Base-by-base conservation (phyloP, 2,797 vertebrate species). In the Falco rusticolus region DNA sequence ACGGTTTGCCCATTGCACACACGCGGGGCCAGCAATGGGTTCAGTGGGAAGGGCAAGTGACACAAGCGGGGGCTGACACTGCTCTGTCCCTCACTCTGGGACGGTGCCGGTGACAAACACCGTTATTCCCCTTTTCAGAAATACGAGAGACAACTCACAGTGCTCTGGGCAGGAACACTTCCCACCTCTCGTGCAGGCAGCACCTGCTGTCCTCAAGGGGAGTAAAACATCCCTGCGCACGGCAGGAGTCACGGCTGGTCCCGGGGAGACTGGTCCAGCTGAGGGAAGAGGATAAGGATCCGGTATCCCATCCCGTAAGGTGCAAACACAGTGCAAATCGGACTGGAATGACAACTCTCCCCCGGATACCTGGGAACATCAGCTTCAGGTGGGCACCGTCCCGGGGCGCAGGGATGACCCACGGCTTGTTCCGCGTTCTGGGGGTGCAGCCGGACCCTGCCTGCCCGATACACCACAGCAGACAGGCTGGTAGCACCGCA, bases 201-300 rank as follows among this genome's bases (percentile, higher is more conserved):
- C 5, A 33, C 11, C 48, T 10, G 50, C 69, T 34, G 17, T 9
- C 22, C 5, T 34, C 86, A 10, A 12, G 33, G 14, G 50, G 29
- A 60, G 65, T 16, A 29, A 28, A 48, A 41, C 59, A 9, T 5
- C 16, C 10, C 2, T 0, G 0, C 0, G 19, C 1, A 33, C 7
- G 48, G 6, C 10, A 15, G 0, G 0, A 33, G 34, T 5, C 45
- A 20, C 57, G 8, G 68, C 63, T 15, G 65, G 51, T 26, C 37
- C 31, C 14, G 53, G 34, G 45, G 53, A 75, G 33, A 11, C 0
- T 0, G 7, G 47, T 45, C 61, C 16, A 4, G 41, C 54, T 11
- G 15, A 16, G n/a, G 50, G 22, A 34, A 66, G 34, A 37, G 37
- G 20, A 37, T 25, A 31, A 20, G 1, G 31, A 34, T 4, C 61